A percentile compares a stretch with the other conserved stretches of the same genome.
These are phyloP conservation scores for Atopsyche davidsoni DNA, from an alignment of 1,140 invertebrate species.

Conservation along the genomic window DNA sequence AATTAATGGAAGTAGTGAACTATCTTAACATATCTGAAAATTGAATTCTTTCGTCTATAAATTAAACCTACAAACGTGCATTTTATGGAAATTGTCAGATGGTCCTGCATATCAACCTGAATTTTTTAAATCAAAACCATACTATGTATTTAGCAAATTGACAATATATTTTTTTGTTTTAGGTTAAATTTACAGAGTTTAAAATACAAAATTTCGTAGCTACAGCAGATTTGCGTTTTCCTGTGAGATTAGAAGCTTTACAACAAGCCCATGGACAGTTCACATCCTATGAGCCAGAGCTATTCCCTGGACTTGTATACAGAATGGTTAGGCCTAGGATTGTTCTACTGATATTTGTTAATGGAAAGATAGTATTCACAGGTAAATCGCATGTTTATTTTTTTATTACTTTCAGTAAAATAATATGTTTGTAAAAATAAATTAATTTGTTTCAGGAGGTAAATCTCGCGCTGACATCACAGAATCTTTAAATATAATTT, in stretches of 20 bases:
- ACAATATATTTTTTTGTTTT: constrained; percentile 34
- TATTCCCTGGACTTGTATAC: constrained; percentile 97
- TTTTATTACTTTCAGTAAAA: neutral
- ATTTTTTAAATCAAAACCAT: constrained; percentile 4
- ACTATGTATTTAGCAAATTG: constrained; percentile 1
- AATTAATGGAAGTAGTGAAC: too few relatives aligned
- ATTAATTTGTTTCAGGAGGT: constrained; percentile 64
- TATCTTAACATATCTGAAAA: too few relatives aligned
- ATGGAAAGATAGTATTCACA: constrained; percentile 95
- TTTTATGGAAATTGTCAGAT: neutral
- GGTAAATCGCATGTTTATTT: constrained; percentile 49
- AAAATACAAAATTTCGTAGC: constrained; percentile 99
- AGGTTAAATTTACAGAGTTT: constrained; percentile 94
- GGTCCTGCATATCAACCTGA: neutral
- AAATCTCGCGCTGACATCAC: constrained; percentile 89
- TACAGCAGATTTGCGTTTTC: constrained; percentile 96
- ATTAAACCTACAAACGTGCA: neutral
- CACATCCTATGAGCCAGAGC: constrained; percentile 82
- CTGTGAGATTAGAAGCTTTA: constrained; percentile 91
- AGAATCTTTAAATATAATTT: constrained; percentile 93
- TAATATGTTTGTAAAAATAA: constrained; percentile 4
- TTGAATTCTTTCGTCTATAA: neutral
- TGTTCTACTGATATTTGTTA: constrained; percentile 95
- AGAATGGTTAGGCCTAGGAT: constrained; percentile 94
- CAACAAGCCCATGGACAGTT: constrained; percentile 95